A percentile compares a stretch with the other conserved stretches of the same genome.
These are phyloP conservation scores for Quadriops clusia DNA, from an alignment of 2,888 invertebrate species.

Conservation along the genomic window DNA sequence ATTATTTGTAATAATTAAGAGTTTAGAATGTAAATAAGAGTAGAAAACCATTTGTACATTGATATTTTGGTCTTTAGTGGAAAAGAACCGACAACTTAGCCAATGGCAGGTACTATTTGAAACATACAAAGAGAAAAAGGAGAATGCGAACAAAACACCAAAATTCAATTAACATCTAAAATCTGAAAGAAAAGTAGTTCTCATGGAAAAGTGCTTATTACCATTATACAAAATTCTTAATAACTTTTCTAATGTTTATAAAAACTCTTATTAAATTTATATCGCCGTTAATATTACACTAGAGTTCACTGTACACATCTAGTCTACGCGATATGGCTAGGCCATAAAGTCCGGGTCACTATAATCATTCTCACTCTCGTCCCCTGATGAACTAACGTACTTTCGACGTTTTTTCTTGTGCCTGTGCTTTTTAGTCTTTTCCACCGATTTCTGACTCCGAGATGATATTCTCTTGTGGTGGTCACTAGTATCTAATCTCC, in stretches of 20 bases:
- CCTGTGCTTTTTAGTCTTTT: conserved; percentile 38
- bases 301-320: conserved; percentile 29
- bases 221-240: conserved; percentile 18
- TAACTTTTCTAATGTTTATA: conserved; percentile 17
- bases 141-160: too few relatives aligned
- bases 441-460: conserved; percentile 33
- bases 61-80: too few relatives aligned
- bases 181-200: too few relatives aligned
- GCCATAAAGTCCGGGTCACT: conserved; percentile 46
- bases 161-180: too few relatives aligned
- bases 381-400: conserved; percentile 42
- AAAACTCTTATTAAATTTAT: conserved; percentile 21
- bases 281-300: conserved; percentile 18
- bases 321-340: conserved; percentile 25
- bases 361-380: conserved; percentile 53
- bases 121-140: too few relatives aligned
- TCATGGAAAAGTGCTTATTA: conserved; percentile 15
- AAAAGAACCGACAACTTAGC: too few relatives aligned
- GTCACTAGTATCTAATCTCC: conserved; percentile 34
- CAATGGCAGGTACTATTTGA: too few relatives aligned
- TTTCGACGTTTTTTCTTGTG: conserved; percentile 46
- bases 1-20: too few relatives aligned
- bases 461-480: too few relatives aligned
- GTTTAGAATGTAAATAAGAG: too few relatives aligned
- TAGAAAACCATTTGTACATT: too few relatives aligned